phyloP scores from a whole-genome alignment of 1,140 invertebrate genomes.

The Temnothorax curvispinosus region DNA sequence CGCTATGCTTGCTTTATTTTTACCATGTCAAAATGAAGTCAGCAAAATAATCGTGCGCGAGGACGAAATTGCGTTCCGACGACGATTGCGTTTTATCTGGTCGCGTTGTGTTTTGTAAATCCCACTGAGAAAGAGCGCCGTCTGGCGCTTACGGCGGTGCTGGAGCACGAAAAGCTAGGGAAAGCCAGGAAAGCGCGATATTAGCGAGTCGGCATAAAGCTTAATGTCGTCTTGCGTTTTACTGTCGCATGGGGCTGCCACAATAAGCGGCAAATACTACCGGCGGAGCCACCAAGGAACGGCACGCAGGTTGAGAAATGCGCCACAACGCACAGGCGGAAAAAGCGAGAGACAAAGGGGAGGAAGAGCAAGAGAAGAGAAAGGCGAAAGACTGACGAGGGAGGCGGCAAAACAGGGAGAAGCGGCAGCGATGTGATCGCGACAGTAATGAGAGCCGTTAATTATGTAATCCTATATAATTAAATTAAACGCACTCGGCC shows the following conservation, averaged over 20 bases:
- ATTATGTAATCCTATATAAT: slow-evolving; percentile 75
- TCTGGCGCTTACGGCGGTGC: slow-evolving; percentile 30
- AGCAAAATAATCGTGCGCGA: slow-evolving; percentile 25
- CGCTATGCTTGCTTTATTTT: slow-evolving; percentile 42
- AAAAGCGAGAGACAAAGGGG: neutral
- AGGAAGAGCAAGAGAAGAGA: neutral
- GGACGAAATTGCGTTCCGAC: slow-evolving; percentile 28
- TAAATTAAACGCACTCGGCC: slow-evolving; percentile 72
- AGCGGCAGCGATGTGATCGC: slow-evolving; percentile 56
- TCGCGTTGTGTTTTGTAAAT: slow-evolving; percentile 52
- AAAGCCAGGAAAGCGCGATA: slow-evolving; percentile 45
- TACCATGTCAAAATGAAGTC: slow-evolving; percentile 29
- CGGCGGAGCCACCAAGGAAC: neutral
- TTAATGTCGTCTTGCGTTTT: slow-evolving; percentile 55
- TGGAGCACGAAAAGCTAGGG: slow-evolving; percentile 22
- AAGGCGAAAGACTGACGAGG: neutral
- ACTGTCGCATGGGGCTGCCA: slow-evolving; percentile 9
- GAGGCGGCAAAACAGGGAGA: neutral
- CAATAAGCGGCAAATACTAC: slow-evolving; percentile 28
- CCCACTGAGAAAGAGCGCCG: slow-evolving; percentile 20
- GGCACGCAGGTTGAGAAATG: slow-evolving; percentile 7
- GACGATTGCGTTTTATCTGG: slow-evolving; percentile 33
- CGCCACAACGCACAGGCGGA: neutral
- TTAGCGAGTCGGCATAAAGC: slow-evolving; percentile 51
- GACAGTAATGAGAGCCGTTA: slow-evolving; percentile 74